Evolutionary conservation across 2,888 invertebrate species (phyloP), one percentile per base, ranked within the genome.

Genomic region (Lysandra coridon): DNA sequence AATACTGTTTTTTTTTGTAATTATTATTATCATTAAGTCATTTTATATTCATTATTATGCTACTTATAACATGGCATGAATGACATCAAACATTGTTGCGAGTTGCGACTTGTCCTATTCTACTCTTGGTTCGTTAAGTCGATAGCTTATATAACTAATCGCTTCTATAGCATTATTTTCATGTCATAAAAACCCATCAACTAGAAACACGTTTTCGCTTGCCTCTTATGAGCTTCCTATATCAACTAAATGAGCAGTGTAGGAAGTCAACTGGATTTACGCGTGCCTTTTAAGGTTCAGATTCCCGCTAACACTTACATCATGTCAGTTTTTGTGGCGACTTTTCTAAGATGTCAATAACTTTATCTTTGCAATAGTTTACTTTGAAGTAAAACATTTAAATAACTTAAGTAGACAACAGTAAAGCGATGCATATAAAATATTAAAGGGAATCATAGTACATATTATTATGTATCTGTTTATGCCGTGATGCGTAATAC

Each of bases 241-340:
- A 82, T 83, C 82, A 81, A 80, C 80, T 80, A 83, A 78, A 78
- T 80, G 53, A 81, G 80, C 33, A 79, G 78, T 80, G 77, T 80
- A 81, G 81, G 78, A 79, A 80, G 76, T 62, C 57, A 7, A 79
- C 89, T 88, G 89, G 83, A 90, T 91, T 92, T 57, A 75, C 75
- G 53, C 53, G 14, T 75, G 2, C 75, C 75, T 53, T 53, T 76
- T 33, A 76, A 57, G 53, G 53, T 17, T 49, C 53, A 76, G 76
- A 76, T 76, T 76, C 76, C 49, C 23, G 76, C 76, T 75, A 75
- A 76, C 57, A 76, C 53, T 76, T 76, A 76, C 76, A 57, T 76
- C 76, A 49, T 30, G 76, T 37, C 33, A 30, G 44, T 33, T 76
- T 76, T 76, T 76, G 30, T 44, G 3, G 49, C 49, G 44, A 53